Base-by-base conservation (phyloP, 2,113 vertebrate genomes). In the Podilymbus podiceps region DNA sequence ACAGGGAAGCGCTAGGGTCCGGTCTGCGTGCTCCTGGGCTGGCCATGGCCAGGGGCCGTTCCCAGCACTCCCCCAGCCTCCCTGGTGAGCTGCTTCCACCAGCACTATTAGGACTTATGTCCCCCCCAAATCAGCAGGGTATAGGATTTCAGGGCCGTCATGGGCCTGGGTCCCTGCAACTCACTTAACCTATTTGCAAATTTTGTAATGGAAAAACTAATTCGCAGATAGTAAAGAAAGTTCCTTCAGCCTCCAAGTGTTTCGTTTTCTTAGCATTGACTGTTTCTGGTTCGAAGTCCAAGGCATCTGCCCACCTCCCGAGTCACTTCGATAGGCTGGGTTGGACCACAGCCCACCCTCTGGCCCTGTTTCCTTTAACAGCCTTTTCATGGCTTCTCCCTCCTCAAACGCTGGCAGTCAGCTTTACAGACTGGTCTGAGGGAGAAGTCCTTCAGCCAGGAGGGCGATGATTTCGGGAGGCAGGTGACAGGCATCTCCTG, bases 401-500 rank as follows among this genome's bases (percentile, higher is more conserved):
- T 14, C 49, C 60, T 75, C 46, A 20, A 14, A 0, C 14, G 4
- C 22, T 30, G 85, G 25, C 86, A 18, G 2, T 9, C 85, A 19
- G 60, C 22, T 40, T 10, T 66, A 49, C 58, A 15, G 5, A 3
- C 27, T 7, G 53, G 44, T 23, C 52, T 12, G 66, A 22, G 42
- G 73, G 24, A 56, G 12, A 8, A 20, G 5, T 8, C 33, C 76
- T 30, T 33, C 33, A 2, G 13, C 9, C 21, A 7, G 55, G 31
- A 0, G 2, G 30, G 53, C 0, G 3, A 13, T 27, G 62, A 4
- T 16, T 60, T 47, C 0, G 5, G 50, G 5, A 13, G 64, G 55
- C 81, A n/a, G 50, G 1, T 0, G 38, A 38, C 38, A 10, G 0
- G 13, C 64, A 23, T 17, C 40, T 38, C 52, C 33, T 1, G 14